Evolutionary conservation across 2,113 vertebrate species (phyloP), one percentile per base, ranked within the genome.

Genomic region (Corvus hawaiiensis): DNA sequence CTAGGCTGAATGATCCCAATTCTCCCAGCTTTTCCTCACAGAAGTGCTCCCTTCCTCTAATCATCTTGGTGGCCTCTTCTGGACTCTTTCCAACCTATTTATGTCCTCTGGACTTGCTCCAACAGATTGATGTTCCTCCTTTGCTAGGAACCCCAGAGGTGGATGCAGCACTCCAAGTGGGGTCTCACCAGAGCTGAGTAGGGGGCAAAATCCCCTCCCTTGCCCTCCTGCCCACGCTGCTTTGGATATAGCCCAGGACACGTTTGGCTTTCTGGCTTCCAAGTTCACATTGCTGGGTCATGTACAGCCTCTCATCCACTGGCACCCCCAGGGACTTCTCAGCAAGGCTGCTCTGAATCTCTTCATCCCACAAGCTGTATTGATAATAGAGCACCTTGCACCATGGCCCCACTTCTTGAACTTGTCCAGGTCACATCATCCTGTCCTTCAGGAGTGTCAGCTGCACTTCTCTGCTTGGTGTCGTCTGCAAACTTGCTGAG

Each of bases 191-290:
- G 33, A 46, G 39, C 10, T 1, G 18, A 44, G 37, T 3, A 54
- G 39, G 32, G 27, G 17, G 5, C 17, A 73, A 12, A 54, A 32
- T 21, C 17, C 9, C 9, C 7, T 72, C 5, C 21, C 21, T 68
- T 2, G 0, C 7, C 32, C 17, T 73, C 33, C 39, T 54, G 33
- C 3, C 39, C 11, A n/a, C 0, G 0, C 11, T 49, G 35, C 9
- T 51, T 43, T 71, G 20, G 24, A 35, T 51, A 37, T 10, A 71
- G 46, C 15, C 7, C 23, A 69, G 23, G 9, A 51, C 24, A 39
- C 8, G 13, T 13, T 3, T 27, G 9, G 10, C 18, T n/a, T 27
- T 54, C 68, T 54, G 27, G 6, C 22, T 11, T 63, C 13, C 6
- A 6, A n/a, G 15, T 23, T 22, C n/a, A 28, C 28, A 4, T 39